Base-by-base conservation (phyloP, 37 sponge, comb jelly and placozoan species). In the Cladorhizidae sp. region DNA sequence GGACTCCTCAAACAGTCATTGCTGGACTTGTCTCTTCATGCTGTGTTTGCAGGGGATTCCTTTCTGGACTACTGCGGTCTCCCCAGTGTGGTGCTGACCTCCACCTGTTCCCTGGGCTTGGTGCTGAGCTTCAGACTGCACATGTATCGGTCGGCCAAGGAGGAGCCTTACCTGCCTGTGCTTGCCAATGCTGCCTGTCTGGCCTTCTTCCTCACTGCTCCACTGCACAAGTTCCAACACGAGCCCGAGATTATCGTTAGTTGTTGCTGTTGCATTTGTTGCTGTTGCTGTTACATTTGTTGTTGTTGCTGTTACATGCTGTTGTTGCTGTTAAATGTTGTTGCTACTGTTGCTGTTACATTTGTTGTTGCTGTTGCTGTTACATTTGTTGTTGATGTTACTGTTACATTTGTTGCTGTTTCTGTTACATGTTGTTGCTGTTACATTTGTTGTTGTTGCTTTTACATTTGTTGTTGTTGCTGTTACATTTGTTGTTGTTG, bases 221-320 rank as follows among this genome's bases (percentile, higher is more conserved):
- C 79, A 29, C 37, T 78, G 25, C 75, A 79, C 31, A 79, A 83
- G 21, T 20, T 89, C 43, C 84, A 83, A 37, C 23, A 37, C 2
- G 43, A 78, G 50, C 72, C 50, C 14, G 89, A 82, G 54, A 43
- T 77, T 21, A 73, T 83, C 3, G 88, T 88, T 29, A 61, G 88
- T 70, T 31, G 28, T 3, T n/a, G n/a, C n/a, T n/a, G n/a, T n/a
- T n/a, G n/a, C n/a, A n/a, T n/a, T n/a, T n/a, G n/a, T n/a, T n/a
- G n/a, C n/a, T 73, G 23, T 45, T 45, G 49, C 9, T 45, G 49
- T 45, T 45, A 12, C 8, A 12, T 9, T 45, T 5, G 51, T 20
- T 59, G 0, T 39, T 42, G 29, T 31, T 12, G 61, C 28, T 59
- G 17, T 28, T 59, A 17, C 61, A 28, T 23, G 6, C 12, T n/a